These are phyloP conservation scores for Scaptomyza flava DNA, from an alignment of 2,888 invertebrate genomes.

Conservation along the genomic window DNA sequence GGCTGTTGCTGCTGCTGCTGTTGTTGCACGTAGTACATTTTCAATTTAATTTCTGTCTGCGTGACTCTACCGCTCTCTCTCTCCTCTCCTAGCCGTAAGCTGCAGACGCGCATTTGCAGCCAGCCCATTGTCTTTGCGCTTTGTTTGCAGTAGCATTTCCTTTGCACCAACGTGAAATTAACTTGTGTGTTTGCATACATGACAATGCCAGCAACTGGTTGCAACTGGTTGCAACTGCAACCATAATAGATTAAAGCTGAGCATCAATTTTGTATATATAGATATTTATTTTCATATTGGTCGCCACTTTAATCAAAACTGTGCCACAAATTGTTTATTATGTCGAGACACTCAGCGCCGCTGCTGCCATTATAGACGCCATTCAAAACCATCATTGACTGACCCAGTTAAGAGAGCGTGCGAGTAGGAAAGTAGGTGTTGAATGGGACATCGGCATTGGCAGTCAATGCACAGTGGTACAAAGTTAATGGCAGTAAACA, in stretches of 20 bases:
- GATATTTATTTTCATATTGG: constrained; percentile 35
- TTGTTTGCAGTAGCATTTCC: constrained; percentile 75
- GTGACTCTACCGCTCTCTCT: constrained; percentile 30
- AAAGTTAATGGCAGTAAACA: too few relatives aligned
- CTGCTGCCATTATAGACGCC: constrained; percentile 24
- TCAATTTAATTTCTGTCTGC: constrained; percentile 77
- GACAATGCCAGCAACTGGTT: constrained; percentile 29
- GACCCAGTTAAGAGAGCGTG: constrained; percentile 34
- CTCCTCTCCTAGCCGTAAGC: constrained; percentile 23
- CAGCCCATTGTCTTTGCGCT: constrained; percentile 69
- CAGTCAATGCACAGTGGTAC: constrained; percentile 25
- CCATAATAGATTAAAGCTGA: constrained; percentile 59
- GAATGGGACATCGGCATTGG: background rate
- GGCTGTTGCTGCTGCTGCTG: constrained; percentile 14
- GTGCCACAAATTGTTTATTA: constrained; percentile 58
- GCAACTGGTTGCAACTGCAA: constrained; percentile 17
- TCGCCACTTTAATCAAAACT: constrained; percentile 64
- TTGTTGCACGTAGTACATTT: constrained; percentile 68
- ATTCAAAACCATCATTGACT: constrained; percentile 28
- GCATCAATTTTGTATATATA: constrained; percentile 45
- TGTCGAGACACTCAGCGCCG: constrained; percentile 38
- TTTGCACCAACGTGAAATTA: constrained; percentile 70
- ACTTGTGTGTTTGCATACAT: constrained; percentile 51
- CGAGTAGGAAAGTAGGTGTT: background rate
- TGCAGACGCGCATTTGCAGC: constrained; percentile 44